A percentile compares a stretch with the other conserved stretches of the same genome.
Conservation (phyloP, 1,140 invertebrate species). For the Hyles euphorbiae region DNA sequence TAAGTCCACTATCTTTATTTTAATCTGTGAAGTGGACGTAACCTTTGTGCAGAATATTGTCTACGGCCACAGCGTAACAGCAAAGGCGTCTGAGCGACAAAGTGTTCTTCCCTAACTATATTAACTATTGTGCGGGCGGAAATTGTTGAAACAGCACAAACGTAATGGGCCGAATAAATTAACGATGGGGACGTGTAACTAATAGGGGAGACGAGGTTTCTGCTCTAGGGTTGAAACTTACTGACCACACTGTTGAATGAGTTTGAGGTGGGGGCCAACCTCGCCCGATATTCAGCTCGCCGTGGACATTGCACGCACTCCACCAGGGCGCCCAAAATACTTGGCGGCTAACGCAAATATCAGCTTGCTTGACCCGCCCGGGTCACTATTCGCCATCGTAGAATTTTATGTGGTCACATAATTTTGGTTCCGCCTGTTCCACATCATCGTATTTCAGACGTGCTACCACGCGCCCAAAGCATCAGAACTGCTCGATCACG, state of each 20-base stretch:
- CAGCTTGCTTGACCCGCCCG: conserved; percentile 11
- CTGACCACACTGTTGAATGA: conserved; percentile 11
- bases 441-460: conserved; percentile 3
- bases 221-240: conserved; percentile 9
- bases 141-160: conserved; percentile 16
- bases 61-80: too few species aligned
- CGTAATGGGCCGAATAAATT: conserved; percentile 23
- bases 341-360: conserved; percentile 21
- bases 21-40: too few species aligned
- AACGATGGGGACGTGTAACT: conserved; percentile 15
- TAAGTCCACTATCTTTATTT: conserved; percentile 5
- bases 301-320: conserved; percentile 8
- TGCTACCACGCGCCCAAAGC: not conserved
- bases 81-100: too few species aligned
- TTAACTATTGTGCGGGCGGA: conserved; percentile 3
- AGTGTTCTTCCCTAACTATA: not conserved
- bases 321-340: conserved; percentile 12
- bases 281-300: conserved; percentile 14
- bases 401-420: conserved; percentile 21
- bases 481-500: too few species aligned
- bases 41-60: too few species aligned
- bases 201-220: conserved; percentile 15
- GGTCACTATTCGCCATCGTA: conserved; percentile 10
- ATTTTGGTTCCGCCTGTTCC: conserved; percentile 9
- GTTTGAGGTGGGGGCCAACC: conserved; percentile 7